Conservation (phyloP, 2,113 vertebrate species). For the Microtus ochrogaster region DNA sequence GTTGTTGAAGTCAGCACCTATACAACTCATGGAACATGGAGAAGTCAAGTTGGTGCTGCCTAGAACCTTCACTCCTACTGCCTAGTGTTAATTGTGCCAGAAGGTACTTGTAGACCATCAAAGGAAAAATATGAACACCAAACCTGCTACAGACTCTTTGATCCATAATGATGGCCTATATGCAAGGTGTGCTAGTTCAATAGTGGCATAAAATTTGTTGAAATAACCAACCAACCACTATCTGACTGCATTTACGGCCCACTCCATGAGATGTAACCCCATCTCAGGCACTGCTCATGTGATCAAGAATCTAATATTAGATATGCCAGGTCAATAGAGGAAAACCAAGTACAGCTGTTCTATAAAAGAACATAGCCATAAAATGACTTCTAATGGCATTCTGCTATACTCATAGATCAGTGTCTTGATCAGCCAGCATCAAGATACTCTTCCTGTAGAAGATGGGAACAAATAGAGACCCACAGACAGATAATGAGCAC, state of each 20-base stretch:
- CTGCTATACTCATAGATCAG: not conserved
- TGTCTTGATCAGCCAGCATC: no score
- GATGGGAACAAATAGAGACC: not conserved
- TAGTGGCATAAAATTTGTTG: not conserved
- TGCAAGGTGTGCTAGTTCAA: no score
- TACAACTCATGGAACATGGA: not conserved
- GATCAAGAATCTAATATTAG: not conserved
- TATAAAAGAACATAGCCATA: not conserved
- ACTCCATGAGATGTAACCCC: not conserved
- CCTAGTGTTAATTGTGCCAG: not conserved
- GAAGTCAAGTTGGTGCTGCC: not conserved
- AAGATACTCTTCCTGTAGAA: not conserved
- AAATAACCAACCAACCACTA: not conserved
- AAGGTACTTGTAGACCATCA: no score
- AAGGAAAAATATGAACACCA: not conserved
- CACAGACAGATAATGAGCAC: not conserved
- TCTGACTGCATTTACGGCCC: not conserved
- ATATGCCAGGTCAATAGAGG: not conserved
- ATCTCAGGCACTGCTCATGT: not conserved
- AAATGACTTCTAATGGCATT: not conserved
- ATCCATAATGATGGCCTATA: not conserved
- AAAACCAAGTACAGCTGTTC: not conserved
- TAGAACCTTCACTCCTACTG: not conserved
- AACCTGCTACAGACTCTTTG: not conserved
- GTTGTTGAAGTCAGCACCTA: not conserved